These are phyloP conservation scores for Eupithecia subfuscata DNA, from an alignment of 2,888 invertebrate genomes.

Conservation along the genomic window DNA sequence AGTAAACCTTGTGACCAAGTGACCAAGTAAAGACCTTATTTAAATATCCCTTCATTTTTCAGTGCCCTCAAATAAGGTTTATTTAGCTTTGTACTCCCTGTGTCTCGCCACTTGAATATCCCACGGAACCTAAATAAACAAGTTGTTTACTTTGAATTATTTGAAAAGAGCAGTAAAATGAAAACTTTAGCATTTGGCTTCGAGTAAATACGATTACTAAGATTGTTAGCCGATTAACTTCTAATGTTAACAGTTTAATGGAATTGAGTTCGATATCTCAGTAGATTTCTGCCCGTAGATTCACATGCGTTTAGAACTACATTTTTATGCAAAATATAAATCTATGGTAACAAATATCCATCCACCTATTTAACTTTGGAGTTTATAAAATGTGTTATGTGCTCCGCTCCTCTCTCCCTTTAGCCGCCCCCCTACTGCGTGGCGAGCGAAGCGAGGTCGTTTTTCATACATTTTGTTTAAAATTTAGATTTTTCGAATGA, in stretches of 20 bases:
- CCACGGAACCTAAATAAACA: constrained; percentile 44
- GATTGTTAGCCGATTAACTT: constrained; percentile 30
- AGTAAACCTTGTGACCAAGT: constrained; percentile 1
- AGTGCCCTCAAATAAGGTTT: constrained; percentile 9
- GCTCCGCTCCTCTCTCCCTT: too few species aligned
- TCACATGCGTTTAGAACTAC: background rate
- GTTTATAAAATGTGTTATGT: too few species aligned
- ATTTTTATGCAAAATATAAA: too few species aligned
- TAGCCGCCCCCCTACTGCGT: too few species aligned
- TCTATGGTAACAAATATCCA: too few species aligned
- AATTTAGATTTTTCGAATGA: too few species aligned
- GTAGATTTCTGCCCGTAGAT: background rate
- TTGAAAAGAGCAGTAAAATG: constrained; percentile 47
- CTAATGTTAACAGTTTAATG: constrained; percentile 23
- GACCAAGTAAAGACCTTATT: background rate
- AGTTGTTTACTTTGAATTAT: constrained; percentile 45
- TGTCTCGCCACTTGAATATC: constrained; percentile 20
- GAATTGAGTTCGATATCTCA: background rate
- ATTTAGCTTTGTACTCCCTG: constrained; percentile 15
- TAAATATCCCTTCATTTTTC: background rate
- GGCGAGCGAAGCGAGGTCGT: too few species aligned
- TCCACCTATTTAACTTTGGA: too few species aligned
- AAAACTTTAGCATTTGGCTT: constrained; percentile 43
- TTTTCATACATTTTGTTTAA: too few species aligned
- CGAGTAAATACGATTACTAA: constrained; percentile 37